Evolutionary conservation across 1,140 invertebrate genomes (phyloP), one percentile per base, ranked within the genome.

Genomic region (Zelostemma sp.): DNA sequence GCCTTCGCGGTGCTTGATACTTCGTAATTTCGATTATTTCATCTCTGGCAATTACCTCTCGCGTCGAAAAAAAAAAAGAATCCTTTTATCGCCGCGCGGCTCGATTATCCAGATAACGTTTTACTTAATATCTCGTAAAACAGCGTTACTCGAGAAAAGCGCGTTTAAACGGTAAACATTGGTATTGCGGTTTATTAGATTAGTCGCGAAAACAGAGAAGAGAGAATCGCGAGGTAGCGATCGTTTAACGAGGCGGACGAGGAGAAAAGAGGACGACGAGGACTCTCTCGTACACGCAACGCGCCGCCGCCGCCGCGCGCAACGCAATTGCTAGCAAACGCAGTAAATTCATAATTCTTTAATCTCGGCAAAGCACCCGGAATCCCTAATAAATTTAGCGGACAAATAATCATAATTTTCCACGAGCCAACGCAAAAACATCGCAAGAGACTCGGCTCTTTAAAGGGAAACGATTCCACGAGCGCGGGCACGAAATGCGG

Each of bases 331-430:
- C 72, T 74, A 74, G 71, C 71, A 35, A 62, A 61, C 56, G 71
- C 62, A 62, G 76, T 78, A 75, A 74, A 75, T 78, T 76, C 76
- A 72, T 53, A 72, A 75, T 73, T 80, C 68, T 79, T 77, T 80
- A 78, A 80, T 79, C 76, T 77, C 59, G 68, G 76, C 67, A 79
- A 78, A 77, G 73, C 72, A 68, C 66, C 64, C 31, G 50, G 61
- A 68, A 69, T 54, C 65, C 60, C 79, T 75, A 78, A 80, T 84
- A 83, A 84, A 84, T 83, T 77, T 80, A 73, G 64, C 74, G 78
- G 77, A 84, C 83, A 83, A 85, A 85, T 79, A 85, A 83, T 83
- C 81, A 83, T 85, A 84, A 85, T 84, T 82, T 80, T 78, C 79
- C 77, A 80, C 78, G 78, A 83, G 77, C 76, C 74, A 81, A 83